phyloP scores from a whole-genome alignment of 2,888 invertebrate genomes.

The Phortica magna region DNA sequence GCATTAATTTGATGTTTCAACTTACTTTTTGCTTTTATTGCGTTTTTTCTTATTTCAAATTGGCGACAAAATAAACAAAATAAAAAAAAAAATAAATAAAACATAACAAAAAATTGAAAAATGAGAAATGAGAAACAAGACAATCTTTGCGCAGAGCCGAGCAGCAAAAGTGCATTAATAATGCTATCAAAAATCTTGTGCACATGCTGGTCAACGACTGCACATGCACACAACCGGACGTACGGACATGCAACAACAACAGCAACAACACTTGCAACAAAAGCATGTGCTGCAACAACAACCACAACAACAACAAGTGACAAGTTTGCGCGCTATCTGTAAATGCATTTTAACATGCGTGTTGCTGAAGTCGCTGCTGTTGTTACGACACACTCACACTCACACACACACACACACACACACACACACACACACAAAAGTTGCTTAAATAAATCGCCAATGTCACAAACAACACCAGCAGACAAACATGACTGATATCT shows the following conservation, averaged over 20 bases:
- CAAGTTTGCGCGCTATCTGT: not conserved
- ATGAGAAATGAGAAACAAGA: not conserved
- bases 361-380: not conserved
- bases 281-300: slow-evolving; percentile 35
- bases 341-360: not conserved
- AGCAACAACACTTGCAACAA: slow-evolving; percentile 3
- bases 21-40: not conserved
- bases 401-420: not conserved
- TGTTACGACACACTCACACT: slow-evolving; percentile 16
- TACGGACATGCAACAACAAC: slow-evolving; percentile 31
- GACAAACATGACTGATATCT: not conserved
- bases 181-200: slow-evolving; percentile 57
- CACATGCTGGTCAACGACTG: slow-evolving; percentile 30
- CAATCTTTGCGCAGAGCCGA: not conserved
- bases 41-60: not conserved
- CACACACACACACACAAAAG: not conserved
- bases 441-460: slow-evolving; percentile 22
- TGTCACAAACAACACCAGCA: slow-evolving; percentile 14
- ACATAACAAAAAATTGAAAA: not conserved
- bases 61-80: slow-evolving; percentile 5
- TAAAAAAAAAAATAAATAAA: slow-evolving; percentile 13
- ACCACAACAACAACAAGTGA: slow-evolving; percentile 4
- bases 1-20: not conserved
- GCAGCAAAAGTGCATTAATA: slow-evolving; percentile 64
- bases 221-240: slow-evolving; percentile 46